Evolutionary conservation across 2,113 vertebrate species (phyloP).

Genomic region (Progne subis): DNA sequence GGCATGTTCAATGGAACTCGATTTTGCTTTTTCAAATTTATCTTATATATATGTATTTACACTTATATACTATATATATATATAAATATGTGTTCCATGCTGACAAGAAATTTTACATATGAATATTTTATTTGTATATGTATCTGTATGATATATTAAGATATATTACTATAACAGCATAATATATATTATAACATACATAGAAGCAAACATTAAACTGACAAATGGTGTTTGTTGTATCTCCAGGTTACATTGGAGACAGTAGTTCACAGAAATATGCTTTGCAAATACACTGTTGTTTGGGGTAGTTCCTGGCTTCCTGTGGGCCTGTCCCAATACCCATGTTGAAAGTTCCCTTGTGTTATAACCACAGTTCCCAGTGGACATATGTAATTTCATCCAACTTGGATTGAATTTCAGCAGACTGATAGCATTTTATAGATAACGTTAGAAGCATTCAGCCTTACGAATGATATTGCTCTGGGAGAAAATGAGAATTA

Average conservation of each 20-base stretch:
- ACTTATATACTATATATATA: too few species aligned
- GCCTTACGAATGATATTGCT: neutral
- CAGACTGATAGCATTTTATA: neutral
- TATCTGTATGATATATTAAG: neutral
- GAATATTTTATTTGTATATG: neutral
- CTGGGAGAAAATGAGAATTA: neutral
- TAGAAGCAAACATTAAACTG: neutral
- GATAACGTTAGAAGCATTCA: neutral
- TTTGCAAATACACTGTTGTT: neutral
- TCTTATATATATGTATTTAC: neutral
- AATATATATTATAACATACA: neutral
- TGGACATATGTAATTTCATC: neutral
- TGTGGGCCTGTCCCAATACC: accelerated
- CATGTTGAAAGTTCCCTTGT: accelerated
- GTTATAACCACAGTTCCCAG: neutral
- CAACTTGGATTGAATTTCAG: neutral
- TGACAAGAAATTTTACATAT: neutral
- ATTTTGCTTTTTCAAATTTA: neutral
- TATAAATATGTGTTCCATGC: neutral
- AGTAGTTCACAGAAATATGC: neutral
- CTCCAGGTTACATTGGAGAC: neutral
- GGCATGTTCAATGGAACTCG: neutral
- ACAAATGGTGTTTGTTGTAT: neutral
- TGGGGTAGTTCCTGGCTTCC: neutral
- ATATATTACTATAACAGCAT: neutral